Evolutionary conservation across 2,797 vertebrate species (phyloP).

Genomic region (Coccyzus lansbergi): DNA sequence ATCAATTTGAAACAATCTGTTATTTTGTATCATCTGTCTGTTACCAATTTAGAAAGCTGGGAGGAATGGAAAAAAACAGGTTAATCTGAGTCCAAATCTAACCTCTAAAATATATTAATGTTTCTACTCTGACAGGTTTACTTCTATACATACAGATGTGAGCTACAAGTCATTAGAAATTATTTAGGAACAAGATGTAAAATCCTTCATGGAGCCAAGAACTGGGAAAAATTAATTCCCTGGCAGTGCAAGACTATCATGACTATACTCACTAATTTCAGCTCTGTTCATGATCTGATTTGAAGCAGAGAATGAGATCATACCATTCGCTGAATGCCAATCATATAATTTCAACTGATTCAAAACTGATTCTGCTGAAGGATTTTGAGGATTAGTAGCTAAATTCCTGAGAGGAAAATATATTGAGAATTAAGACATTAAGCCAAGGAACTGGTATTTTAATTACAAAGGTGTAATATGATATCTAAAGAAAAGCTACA

Average conservation of each 20-base stretch:
- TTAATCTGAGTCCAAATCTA: neutral
- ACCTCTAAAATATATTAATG: neutral
- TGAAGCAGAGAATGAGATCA: neutral
- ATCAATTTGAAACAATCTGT: slow-evolving; percentile 41
- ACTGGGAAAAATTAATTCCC: neutral
- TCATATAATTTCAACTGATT: neutral
- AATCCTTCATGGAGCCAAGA: neutral
- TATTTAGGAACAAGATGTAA: neutral
- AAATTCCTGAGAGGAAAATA: neutral
- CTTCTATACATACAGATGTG: neutral
- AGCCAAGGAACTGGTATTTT: neutral
- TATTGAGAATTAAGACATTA: neutral
- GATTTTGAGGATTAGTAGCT: neutral
- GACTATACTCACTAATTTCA: neutral
- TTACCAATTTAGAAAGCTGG: slow-evolving; percentile 9
- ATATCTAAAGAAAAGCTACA: neutral
- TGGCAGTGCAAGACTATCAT: neutral
- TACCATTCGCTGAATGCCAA: neutral
- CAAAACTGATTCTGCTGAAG: neutral
- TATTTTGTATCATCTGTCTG: slow-evolving; percentile 1
- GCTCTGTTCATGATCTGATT: neutral
- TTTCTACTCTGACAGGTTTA: neutral
- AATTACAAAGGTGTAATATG: neutral
- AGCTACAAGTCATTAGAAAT: neutral
- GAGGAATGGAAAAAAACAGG: neutral